Evolutionary conservation across 2,888 invertebrate genomes (phyloP).

Genomic region (Drosophila kanekoi): DNA sequence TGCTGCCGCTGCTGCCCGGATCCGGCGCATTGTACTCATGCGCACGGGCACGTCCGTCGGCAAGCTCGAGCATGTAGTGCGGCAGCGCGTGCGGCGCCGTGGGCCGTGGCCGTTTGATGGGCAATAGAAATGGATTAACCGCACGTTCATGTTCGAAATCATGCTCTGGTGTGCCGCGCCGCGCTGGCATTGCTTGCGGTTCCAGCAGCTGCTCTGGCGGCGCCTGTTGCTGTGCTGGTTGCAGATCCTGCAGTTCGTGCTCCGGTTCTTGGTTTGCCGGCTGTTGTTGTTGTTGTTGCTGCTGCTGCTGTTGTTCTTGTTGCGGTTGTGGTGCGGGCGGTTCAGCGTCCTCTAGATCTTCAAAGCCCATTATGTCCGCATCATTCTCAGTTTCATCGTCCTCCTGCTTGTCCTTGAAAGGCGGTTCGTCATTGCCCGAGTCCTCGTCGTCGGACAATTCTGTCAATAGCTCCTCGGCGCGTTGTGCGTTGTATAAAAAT

Average conservation of each 20-base stretch:
- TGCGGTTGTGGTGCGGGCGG: slow-evolving; percentile 60
- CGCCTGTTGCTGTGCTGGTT: slow-evolving; percentile 17
- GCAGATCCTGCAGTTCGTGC: slow-evolving; percentile 18
- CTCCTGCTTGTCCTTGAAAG: slow-evolving; percentile 84
- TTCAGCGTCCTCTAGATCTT: slow-evolving; percentile 73
- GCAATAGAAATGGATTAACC: slow-evolving; percentile 68
- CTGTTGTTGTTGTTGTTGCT: slow-evolving; percentile 53
- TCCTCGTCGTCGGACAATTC: slow-evolving; percentile 91
- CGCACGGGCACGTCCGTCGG: slow-evolving; percentile 76
- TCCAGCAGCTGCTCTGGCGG: slow-evolving; percentile 30
- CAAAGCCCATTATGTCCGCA: slow-evolving; percentile 76
- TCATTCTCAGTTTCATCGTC: slow-evolving; percentile 83
- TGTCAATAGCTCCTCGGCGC: slow-evolving; percentile 82
- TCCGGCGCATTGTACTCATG: slow-evolving; percentile 58
- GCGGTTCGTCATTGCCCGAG: slow-evolving; percentile 97
- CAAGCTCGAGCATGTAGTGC: slow-evolving; percentile 81
- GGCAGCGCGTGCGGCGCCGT: slow-evolving; percentile 81
- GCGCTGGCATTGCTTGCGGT: slow-evolving; percentile 38
- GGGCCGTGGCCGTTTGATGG: slow-evolving; percentile 79
- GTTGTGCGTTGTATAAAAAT: slow-evolving; percentile 93
- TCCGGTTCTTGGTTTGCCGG: slow-evolving; percentile 43
- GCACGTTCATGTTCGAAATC: slow-evolving; percentile 64
- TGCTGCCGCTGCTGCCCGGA: slow-evolving; percentile 2
- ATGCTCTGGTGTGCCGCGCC: slow-evolving; percentile 62
- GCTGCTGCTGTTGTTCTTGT: slow-evolving; percentile 55